These are phyloP conservation scores for Lithosia quadra DNA, from an alignment of 2,888 invertebrate genomes.

Conservation along the genomic window DNA sequence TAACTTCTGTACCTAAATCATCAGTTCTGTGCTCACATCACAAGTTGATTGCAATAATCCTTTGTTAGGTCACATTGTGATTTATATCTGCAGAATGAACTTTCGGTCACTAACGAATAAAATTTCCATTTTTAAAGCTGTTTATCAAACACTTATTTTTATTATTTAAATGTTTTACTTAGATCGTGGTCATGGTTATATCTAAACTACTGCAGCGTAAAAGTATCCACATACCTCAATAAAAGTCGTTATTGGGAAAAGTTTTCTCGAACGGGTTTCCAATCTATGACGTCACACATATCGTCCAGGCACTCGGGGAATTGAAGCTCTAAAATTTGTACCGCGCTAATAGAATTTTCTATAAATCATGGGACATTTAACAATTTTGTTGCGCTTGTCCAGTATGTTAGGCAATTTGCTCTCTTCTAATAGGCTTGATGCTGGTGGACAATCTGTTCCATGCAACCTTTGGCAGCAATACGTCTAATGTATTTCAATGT, in stretches of 20 bases:
- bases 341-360: neutral
- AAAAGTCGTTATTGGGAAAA: neutral
- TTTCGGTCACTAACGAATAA: neutral
- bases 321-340: neutral
- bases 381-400: too few species aligned
- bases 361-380: too few species aligned
- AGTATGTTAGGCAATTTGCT: too few species aligned
- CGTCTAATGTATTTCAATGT: too few species aligned
- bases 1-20: slow-evolving; percentile 2
- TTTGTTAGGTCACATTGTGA: slow-evolving; percentile 1
- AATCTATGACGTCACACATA: neutral
- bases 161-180: too few species aligned
- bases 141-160: too few species aligned
- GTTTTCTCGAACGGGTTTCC: neutral
- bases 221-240: neutral
- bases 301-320: neutral
- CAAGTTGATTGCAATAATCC: neutral
- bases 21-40: neutral
- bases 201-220: neutral
- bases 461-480: too few species aligned
- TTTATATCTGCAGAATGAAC: neutral
- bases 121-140: neutral
- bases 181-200: too few species aligned
- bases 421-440: too few species aligned
- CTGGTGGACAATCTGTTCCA: too few species aligned